These are phyloP conservation scores for Ceratina japonica DNA, from an alignment of 1,140 invertebrate genomes.

Conservation along the genomic window DNA sequence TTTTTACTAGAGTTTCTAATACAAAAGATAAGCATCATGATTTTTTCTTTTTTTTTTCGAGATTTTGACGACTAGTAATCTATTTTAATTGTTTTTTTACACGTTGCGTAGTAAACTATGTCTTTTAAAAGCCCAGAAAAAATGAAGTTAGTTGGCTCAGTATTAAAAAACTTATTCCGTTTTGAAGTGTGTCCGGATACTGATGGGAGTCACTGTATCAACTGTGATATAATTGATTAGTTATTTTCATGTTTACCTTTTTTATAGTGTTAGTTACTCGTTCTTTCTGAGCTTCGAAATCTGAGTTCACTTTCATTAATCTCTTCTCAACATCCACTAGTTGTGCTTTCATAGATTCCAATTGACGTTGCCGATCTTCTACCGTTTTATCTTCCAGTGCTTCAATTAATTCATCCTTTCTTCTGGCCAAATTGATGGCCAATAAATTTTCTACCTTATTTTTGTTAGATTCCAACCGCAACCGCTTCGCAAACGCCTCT, in stretches of 20 bases:
- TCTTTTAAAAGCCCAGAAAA: too few relatives aligned
- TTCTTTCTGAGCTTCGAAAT: conserved; percentile 89
- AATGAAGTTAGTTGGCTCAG: too few relatives aligned
- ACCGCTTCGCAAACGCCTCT: conserved; percentile 95
- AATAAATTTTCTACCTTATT: conserved; percentile 98
- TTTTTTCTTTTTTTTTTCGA: too few relatives aligned
- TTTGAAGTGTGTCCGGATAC: too few relatives aligned
- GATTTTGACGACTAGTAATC: too few relatives aligned
- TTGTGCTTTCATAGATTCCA: conserved; percentile 91
- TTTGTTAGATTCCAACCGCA: conserved; percentile 97
- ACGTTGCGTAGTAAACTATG: too few relatives aligned
- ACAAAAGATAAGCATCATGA: too few relatives aligned
- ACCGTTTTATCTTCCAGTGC: conserved; percentile 97
- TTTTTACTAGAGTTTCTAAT: too few relatives aligned
- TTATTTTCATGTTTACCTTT: conserved; percentile 79
- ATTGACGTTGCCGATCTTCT: conserved; percentile 93
- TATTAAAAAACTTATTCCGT: too few relatives aligned
- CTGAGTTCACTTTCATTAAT: conserved; percentile 90
- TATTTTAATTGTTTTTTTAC: too few relatives aligned
- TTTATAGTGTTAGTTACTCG: conserved; percentile 90
- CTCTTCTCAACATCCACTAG: conserved; percentile 89
- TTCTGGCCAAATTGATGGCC: conserved; percentile 95
- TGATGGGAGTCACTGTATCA: too few relatives aligned
- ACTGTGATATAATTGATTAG: conserved; percentile 32
- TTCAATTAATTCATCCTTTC: conserved; percentile 93